Conservation (phyloP, 2,797 vertebrate species). For the Sebastiscus albofasciatus region DNA sequence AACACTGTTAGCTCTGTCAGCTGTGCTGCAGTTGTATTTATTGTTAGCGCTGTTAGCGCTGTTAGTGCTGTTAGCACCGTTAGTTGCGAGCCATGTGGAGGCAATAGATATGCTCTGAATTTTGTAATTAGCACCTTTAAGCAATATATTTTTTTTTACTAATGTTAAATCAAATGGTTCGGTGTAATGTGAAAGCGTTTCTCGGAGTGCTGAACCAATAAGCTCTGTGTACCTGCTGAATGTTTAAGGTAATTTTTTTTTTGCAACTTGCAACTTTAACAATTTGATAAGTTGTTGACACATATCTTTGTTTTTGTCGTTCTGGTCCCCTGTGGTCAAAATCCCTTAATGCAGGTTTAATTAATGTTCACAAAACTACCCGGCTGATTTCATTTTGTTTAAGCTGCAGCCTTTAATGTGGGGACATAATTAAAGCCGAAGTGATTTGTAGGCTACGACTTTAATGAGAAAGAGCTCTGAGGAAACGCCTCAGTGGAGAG, state of each 20-base stretch:
- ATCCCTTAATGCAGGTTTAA: slow-evolving; percentile 1
- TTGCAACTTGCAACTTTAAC: background rate
- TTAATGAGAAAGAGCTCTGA: background rate
- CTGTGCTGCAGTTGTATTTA: no score
- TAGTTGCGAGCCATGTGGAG: no score
- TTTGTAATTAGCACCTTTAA: background rate
- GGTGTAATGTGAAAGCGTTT: background rate
- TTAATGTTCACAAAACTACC: background rate
- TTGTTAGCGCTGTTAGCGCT: no score
- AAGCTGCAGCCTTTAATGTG: background rate
- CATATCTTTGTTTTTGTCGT: background rate
- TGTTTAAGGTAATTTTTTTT: background rate
- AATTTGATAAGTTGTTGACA: background rate
- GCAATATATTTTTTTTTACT: background rate
- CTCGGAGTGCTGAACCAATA: no score
- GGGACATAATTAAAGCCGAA: background rate
- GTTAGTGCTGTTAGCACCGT: no score
- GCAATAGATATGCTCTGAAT: no score
- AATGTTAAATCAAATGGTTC: background rate
- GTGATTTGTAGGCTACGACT: background rate
- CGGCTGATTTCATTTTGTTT: background rate
- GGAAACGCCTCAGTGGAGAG: background rate
- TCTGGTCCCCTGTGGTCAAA: background rate
- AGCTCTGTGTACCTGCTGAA: background rate
- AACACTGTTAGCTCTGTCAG: no score